Conservation (phyloP, 2,797 vertebrate species). For the Esox masquinongy region DNA sequence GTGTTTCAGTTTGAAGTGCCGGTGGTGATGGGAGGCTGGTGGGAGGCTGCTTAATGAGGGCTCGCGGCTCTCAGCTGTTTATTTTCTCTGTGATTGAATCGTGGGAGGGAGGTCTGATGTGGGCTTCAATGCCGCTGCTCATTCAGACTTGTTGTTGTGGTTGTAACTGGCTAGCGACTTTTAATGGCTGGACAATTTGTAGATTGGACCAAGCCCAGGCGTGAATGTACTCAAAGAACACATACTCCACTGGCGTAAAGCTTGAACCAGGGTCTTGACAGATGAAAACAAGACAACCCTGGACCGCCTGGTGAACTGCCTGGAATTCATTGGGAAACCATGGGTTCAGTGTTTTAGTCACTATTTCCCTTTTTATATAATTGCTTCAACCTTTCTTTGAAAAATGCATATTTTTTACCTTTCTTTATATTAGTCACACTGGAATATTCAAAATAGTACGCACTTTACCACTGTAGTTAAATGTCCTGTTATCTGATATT, state of each 20-base stretch:
- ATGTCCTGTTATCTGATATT: background rate
- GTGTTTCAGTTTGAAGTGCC: constrained; percentile 65
- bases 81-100: constrained; percentile 69
- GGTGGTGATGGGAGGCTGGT: constrained; percentile 42
- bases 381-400: background rate
- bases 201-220: constrained; percentile 33
- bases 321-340: background rate
- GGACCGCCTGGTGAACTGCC: background rate
- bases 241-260: background rate
- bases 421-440: background rate
- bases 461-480: background rate
- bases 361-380: background rate
- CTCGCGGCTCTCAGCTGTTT: constrained; percentile 64
- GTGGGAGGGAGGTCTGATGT: constrained; percentile 58
- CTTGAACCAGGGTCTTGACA: background rate
- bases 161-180: constrained; percentile 51
- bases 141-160: constrained; percentile 47
- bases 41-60: constrained; percentile 55
- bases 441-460: background rate
- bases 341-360: background rate
- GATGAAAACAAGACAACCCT: background rate
- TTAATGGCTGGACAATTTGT: constrained; percentile 65
- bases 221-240: background rate
- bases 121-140: constrained; percentile 41
- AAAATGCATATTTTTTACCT: too few species aligned